phyloP scores from a whole-genome alignment of 2,888 invertebrate genomes.

The Gonocerus acuteangulatus region DNA sequence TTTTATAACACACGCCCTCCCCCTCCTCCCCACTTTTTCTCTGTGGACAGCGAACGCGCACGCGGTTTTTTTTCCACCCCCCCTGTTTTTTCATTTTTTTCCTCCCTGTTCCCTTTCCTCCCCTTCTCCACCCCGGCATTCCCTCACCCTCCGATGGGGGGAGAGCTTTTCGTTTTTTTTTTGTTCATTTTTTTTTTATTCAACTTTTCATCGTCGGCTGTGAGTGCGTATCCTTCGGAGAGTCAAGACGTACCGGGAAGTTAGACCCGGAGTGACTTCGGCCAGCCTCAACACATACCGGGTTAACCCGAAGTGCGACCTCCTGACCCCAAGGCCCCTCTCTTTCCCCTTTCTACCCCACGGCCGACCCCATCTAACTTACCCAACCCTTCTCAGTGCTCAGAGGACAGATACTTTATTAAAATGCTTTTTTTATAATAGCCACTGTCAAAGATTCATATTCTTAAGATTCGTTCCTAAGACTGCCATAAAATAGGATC shows the following conservation, averaged over 20 bases:
- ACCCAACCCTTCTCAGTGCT: not conserved
- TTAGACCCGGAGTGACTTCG: not conserved
- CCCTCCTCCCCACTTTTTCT: conserved; percentile 25
- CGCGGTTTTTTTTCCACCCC: conserved; percentile 21
- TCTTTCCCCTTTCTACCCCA: not conserved
- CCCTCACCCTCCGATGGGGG: not conserved
- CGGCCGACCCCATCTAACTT: not conserved
- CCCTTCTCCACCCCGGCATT: conserved; percentile 7
- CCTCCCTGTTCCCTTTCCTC: conserved; percentile 7
- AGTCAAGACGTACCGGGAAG: too few relatives aligned
- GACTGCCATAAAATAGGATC: too few relatives aligned
- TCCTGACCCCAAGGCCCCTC: conserved; percentile 19
- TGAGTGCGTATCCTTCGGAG: too few relatives aligned
- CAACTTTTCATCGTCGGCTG: too few relatives aligned
- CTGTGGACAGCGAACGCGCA: conserved; percentile 17
- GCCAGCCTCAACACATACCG: conserved; percentile 9
- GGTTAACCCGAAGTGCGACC: conserved; percentile 23
- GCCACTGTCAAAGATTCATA: too few relatives aligned
- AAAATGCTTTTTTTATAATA: too few relatives aligned
- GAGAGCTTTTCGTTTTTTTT: too few relatives aligned
- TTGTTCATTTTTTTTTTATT: too few relatives aligned
- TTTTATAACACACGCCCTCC: conserved; percentile 25
- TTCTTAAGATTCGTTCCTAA: too few relatives aligned
- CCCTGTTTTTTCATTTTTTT: conserved; percentile 10
- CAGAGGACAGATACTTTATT: too few relatives aligned